phyloP scores from a whole-genome alignment of 2,797 vertebrate genomes.

The Dallia pectoralis region DNA sequence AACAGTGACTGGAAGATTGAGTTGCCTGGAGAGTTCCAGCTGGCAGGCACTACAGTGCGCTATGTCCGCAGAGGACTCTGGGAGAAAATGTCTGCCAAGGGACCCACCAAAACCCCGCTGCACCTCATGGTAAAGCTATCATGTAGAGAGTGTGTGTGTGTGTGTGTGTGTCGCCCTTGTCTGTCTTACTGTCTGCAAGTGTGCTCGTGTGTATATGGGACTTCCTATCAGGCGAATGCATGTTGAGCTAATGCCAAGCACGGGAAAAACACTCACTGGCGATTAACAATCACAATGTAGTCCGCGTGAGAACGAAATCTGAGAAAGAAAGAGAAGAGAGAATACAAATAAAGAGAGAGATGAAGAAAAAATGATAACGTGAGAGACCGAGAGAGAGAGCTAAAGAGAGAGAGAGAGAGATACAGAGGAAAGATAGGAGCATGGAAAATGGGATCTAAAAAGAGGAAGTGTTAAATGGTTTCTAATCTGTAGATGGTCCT shows the following conservation, averaged over 20 bases:
- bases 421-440: background rate
- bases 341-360: too few relatives aligned
- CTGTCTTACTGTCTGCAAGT: background rate
- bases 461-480: background rate
- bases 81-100: slow-evolving; percentile 98
- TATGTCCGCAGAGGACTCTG: slow-evolving; percentile 94
- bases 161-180: background rate
- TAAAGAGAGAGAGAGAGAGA: background rate
- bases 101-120: slow-evolving; percentile 90
- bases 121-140: slow-evolving; percentile 88
- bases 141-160: slow-evolving; percentile 2
- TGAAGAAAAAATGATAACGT: background rate
- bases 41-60: slow-evolving; percentile 92
- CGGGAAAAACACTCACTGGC: background rate
- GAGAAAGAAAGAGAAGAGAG: background rate
- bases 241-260: slow-evolving; percentile 4
- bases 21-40: slow-evolving; percentile 94
- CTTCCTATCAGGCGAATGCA: background rate
- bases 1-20: slow-evolving; percentile 99
- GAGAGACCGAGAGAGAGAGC: background rate
- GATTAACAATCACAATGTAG: background rate
- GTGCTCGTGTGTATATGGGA: background rate
- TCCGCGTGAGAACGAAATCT: background rate
- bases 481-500: background rate
- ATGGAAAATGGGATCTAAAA: background rate